Evolutionary conservation across 2,797 vertebrate species (phyloP), one percentile per base, ranked within the genome.

Genomic region (Gymnothorax reevesii): DNA sequence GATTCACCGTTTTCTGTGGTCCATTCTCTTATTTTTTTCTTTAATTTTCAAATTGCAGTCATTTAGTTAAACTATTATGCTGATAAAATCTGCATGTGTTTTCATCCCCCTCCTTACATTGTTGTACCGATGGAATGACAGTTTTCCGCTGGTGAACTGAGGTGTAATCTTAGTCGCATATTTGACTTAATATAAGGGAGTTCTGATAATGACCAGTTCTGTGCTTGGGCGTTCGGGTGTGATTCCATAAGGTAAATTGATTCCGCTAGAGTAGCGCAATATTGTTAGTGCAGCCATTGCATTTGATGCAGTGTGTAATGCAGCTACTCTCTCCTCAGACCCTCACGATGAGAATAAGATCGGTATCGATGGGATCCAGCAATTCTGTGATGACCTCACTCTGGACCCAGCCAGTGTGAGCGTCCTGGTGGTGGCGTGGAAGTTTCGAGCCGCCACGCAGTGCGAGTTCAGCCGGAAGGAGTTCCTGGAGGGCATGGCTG

Each of bases 321-420:
- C 33, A 60, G 73, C 60, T 3, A 13, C 52, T 22, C 69, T 83
- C 66, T 60, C 83, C 85, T n/a, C 90, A 99, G 98, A 99, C 94
- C 98, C 98, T 79, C 98, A 99, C 90, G 98, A 99, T 96, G 98
- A 99, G 92, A 99, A 99, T 93, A 99, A 98, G 95, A 99, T 99
- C 59, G 98, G 98, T 69, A 96, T 99, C 73, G 98, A 99, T 88
- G 98, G 98, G 49, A 98, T 99, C 92, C 98, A 99, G 85, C 98
- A 97, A 94, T 99, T 99, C 89, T 99, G 98, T 91, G 98, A 99
- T 49, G 99, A 99, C 92, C 96, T 99, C 87, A 95, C 91, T 57
- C 94, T 99, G 93, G 97, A 99, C 86, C 98, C 98, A 25, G 97
- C 98, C 90, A 99, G 98, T 91, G 96, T 98, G 94, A 97, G 97